A percentile compares a stretch with the other conserved stretches of the same genome.
phyloP scores from a whole-genome alignment of 2,113 vertebrate species.

The Cacatua alba region DNA sequence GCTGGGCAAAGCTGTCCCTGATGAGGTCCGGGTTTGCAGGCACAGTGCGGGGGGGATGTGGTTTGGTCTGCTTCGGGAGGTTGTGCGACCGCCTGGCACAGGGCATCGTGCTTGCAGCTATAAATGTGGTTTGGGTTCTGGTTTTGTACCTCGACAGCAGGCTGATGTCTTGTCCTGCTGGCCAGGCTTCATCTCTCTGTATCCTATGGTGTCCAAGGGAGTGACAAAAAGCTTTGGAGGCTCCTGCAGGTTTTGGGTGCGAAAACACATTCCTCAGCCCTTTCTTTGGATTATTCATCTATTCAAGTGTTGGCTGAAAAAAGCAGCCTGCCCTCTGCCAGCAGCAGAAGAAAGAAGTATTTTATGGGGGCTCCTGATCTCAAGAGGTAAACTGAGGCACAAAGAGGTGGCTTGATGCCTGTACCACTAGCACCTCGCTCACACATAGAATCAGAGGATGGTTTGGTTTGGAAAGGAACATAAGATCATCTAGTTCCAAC shows the following conservation, averaged over 20 bases:
- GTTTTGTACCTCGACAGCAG: background rate
- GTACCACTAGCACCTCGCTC: background rate
- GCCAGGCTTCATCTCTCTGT: background rate
- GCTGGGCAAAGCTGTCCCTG: background rate
- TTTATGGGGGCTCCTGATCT: background rate
- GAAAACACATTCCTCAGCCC: background rate
- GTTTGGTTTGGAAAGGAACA: background rate
- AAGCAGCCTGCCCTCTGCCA: background rate
- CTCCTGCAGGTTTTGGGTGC: background rate
- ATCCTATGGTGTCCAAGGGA: background rate
- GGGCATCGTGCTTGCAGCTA: background rate
- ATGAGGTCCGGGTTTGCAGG: background rate
- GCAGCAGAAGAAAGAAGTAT: background rate
- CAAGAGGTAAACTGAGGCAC: background rate
- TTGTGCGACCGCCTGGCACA: background rate
- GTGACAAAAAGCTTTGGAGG: background rate
- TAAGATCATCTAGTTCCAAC: background rate
- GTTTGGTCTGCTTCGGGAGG: background rate
- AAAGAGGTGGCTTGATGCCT: background rate
- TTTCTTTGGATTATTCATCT: background rate
- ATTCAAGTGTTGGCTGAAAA: background rate
- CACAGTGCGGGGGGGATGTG: background rate
- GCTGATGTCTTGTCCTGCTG: background rate
- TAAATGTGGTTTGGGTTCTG: background rate
- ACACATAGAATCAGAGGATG: fast-evolving